These are phyloP conservation scores for Sycophila sp. DNA, from an alignment of 1,140 invertebrate genomes.

Conservation along the genomic window DNA sequence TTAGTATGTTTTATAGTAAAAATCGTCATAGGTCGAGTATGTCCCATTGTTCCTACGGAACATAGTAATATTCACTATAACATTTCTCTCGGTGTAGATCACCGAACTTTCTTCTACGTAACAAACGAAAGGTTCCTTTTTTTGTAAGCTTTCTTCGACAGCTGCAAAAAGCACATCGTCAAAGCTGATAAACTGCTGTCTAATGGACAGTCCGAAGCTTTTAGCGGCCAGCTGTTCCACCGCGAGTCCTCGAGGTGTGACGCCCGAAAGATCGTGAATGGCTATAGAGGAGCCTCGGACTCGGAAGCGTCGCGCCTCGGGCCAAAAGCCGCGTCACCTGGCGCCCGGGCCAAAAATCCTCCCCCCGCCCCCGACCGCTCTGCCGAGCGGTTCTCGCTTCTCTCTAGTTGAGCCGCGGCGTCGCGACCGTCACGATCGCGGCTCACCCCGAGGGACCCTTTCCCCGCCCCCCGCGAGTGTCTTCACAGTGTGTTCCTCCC, in stretches of 20 bases:
- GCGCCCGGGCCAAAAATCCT: slow-evolving; percentile 19
- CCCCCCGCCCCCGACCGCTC: neutral
- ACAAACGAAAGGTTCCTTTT: neutral
- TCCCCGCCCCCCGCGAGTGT: no score
- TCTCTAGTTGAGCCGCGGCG: slow-evolving; percentile 59
- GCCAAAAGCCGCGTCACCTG: slow-evolving; percentile 15
- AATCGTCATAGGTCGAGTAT: no score
- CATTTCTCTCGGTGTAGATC: no score
- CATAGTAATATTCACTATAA: no score
- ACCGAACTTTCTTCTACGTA: no score
- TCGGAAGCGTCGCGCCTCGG: slow-evolving; percentile 5
- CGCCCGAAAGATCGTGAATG: slow-evolving; percentile 6
- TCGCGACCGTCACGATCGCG: slow-evolving; percentile 34
- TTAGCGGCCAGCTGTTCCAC: neutral
- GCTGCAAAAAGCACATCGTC: neutral
- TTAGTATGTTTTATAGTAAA: no score
- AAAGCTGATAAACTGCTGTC: neutral
- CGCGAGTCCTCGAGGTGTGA: neutral
- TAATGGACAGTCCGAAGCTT: neutral
- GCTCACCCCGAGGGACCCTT: no score
- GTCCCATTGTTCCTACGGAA: no score
- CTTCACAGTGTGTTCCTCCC: no score
- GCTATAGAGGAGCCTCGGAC: neutral
- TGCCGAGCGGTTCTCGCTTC: neutral
- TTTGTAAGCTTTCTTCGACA: neutral